Evolutionary conservation across 2,888 invertebrate species (phyloP).

Genomic region (Dasypolia templi): DNA sequence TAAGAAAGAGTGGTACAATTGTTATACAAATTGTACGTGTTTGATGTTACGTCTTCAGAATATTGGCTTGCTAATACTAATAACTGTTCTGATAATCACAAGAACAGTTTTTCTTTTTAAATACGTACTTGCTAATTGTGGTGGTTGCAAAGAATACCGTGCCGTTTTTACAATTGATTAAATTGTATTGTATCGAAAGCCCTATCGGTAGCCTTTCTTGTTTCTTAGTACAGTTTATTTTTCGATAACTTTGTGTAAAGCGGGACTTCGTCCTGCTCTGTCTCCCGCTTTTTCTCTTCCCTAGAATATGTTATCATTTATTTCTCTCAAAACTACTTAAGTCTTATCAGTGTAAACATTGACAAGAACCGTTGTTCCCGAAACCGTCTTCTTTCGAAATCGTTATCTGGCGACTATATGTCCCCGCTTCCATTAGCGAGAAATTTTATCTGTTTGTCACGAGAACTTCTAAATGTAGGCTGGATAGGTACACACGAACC

Average conservation of each 20-base stretch:
- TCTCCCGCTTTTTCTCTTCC: not conserved
- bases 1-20: not conserved
- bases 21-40: not conserved
- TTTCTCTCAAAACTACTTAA: constrained; percentile 29
- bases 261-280: no score
- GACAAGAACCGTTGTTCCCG: constrained; percentile 72
- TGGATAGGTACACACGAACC: constrained; percentile 64
- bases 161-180: not conserved
- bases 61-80: constrained; percentile 1
- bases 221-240: not conserved
- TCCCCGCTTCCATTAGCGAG: constrained; percentile 79
- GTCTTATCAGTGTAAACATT: constrained; percentile 69
- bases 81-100: not conserved
- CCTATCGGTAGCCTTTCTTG: not conserved
- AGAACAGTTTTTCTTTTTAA: constrained; percentile 27
- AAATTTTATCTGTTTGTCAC: constrained; percentile 83
- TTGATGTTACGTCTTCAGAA: not conserved
- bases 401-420: constrained; percentile 74
- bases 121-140: constrained; percentile 24
- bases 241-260: not conserved
- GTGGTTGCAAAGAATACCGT: constrained; percentile 21
- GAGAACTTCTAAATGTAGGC: constrained; percentile 72
- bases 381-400: constrained; percentile 76
- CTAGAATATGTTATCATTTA: constrained; percentile 20
- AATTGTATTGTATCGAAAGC: not conserved